phyloP scores from a whole-genome alignment of 2,888 invertebrate species.

The Archips xylosteana region DNA sequence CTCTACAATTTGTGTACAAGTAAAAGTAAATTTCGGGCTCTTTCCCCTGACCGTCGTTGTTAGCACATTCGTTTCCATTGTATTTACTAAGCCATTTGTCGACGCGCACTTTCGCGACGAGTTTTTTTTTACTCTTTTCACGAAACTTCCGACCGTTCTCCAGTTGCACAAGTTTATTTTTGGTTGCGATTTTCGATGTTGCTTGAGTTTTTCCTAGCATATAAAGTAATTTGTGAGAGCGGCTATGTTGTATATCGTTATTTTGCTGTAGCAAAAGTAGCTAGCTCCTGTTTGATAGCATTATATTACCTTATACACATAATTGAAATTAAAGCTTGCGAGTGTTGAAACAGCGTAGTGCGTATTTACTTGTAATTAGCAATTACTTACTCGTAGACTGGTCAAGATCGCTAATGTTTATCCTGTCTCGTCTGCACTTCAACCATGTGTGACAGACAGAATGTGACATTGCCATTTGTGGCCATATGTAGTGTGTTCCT shows the following conservation, averaged over 20 bases:
- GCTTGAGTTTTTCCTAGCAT: neutral
- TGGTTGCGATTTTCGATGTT: constrained; percentile 9
- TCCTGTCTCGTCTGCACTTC: constrained; percentile 1
- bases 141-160: constrained; percentile 25
- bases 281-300: neutral
- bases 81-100: constrained; percentile 39
- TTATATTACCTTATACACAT: neutral
- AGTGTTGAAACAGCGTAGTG: constrained; percentile 5
- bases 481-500: constrained; percentile 15
- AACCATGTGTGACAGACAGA: neutral
- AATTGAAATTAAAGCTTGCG: neutral
- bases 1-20: constrained; percentile 2
- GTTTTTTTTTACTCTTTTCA: constrained; percentile 28
- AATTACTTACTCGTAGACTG: constrained; percentile 13
- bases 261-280: neutral
- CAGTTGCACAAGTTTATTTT: constrained; percentile 29
- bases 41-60: constrained; percentile 15
- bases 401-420: constrained; percentile 29
- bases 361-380: constrained; percentile 14
- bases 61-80: constrained; percentile 31
- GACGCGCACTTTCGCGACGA: constrained; percentile 32
- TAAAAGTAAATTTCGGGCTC: constrained; percentile 22
- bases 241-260: neutral
- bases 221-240: neutral
- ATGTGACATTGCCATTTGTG: constrained; percentile 13